These are phyloP conservation scores for Cariama cristata DNA, from an alignment of 2,113 vertebrate species.

Conservation along the genomic window DNA sequence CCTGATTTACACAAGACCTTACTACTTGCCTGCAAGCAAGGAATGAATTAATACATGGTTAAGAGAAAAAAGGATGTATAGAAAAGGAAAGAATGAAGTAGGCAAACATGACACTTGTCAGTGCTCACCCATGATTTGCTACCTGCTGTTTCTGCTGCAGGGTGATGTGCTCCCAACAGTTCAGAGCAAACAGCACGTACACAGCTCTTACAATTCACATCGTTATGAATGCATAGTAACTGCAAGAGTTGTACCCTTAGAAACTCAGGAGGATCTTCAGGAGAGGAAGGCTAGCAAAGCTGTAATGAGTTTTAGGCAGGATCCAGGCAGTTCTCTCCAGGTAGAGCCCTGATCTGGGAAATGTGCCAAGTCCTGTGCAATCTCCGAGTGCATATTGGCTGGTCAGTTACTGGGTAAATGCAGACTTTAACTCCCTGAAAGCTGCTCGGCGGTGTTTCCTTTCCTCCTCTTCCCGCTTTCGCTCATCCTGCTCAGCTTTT, in stretches of 20 bases:
- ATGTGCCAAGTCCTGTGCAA: conserved; percentile 47
- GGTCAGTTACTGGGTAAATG: conserved; percentile 80
- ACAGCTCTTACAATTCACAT: background rate
- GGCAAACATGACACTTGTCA: background rate
- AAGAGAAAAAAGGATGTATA: background rate
- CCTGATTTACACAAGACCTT: conserved; percentile 17
- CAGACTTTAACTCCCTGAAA: conserved; percentile 91
- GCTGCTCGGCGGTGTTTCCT: conserved; percentile 87
- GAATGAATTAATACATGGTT: background rate
- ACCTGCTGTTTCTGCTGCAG: conserved; percentile 25
- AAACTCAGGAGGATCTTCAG: background rate
- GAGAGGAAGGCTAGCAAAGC: conserved; percentile 23
- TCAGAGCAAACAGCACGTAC: background rate
- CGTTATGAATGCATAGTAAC: background rate
- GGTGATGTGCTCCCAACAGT: background rate
- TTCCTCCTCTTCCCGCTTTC: conserved; percentile 86
- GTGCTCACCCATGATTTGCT: background rate
- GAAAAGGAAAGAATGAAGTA: background rate
- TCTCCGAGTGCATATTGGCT: background rate
- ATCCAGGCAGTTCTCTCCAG: conserved; percentile 22
- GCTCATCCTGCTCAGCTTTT: conserved; percentile 90
- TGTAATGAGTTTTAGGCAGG: background rate
- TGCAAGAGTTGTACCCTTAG: background rate
- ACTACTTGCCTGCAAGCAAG: conserved; percentile 42
- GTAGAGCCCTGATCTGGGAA: conserved; percentile 42